Percentiles rank a stretch among this genome's conserved stretches.
These are phyloP conservation scores for Lamprotornis superbus DNA, from an alignment of 2,113 vertebrate species.

Conservation along the genomic window DNA sequence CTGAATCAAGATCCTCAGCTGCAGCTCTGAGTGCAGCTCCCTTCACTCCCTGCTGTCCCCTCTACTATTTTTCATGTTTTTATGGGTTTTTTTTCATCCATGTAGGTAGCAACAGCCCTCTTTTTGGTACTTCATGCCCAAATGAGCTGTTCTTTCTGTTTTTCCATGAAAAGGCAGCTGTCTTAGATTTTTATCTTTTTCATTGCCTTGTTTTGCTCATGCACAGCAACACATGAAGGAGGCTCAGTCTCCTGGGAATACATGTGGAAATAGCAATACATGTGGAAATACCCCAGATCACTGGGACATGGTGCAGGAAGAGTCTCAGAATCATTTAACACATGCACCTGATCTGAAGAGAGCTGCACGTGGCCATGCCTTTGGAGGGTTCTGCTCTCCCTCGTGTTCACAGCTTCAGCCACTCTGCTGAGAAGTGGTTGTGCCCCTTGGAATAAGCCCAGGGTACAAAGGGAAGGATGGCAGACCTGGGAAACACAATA, in stretches of 20 bases:
- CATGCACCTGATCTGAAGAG: background rate
- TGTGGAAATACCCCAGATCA: background rate
- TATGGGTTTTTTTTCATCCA: background rate
- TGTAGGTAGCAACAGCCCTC: background rate
- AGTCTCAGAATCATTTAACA: background rate
- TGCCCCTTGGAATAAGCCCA: background rate
- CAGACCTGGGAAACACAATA: background rate
- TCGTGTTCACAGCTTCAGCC: background rate
- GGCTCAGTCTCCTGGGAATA: background rate
- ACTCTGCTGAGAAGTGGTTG: background rate
- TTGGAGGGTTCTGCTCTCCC: background rate
- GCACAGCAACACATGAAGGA: background rate
- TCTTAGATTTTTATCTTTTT: conserved; percentile 14
- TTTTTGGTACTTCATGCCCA: background rate
- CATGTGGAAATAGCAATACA: accelerated
- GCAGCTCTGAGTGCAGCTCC: background rate
- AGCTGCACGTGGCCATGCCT: background rate
- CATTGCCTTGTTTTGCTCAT: background rate
- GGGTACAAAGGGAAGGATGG: background rate
- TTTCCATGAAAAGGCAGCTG: background rate
- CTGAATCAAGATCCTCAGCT: background rate
- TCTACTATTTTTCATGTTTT: background rate
- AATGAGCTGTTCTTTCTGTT: background rate
- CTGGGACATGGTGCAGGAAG: background rate
- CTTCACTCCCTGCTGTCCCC: background rate